Base-by-base conservation (phyloP, 2,113 vertebrate species). In the Pyrgilauda ruficollis region DNA sequence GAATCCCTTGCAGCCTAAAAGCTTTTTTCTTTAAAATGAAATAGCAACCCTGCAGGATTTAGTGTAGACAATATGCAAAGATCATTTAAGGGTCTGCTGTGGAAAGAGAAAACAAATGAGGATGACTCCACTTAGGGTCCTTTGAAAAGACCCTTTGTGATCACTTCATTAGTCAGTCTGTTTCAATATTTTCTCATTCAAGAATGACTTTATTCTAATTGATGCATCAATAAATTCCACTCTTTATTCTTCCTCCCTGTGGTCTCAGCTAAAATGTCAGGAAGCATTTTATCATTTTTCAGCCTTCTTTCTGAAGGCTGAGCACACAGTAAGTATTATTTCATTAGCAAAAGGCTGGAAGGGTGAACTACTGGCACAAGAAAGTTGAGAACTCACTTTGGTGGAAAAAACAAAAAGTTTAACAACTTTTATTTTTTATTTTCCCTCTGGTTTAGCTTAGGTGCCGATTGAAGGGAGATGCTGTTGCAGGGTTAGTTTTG, bases 1-100 rank as follows among this genome's bases (percentile, higher is more conserved):
- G 91, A 96, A 96, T 96, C 86, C 88, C 88, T 89, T 84, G 73
- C 87, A 94, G 90, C 92, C 92, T 93, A 96, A 97, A 96, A 96
- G 95, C 94, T 92, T 97, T 97, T 89, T 97, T 89, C 91, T 87
- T 90, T 87, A 92, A 89, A 93, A 95, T 92, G 75, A 88, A 94
- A 68, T 67, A 92, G 75, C 93, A 96, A 62, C 76, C 91, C 87
- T 89, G 85, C 83, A 92, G 89, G 86, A 97, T 95, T 97, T 94
- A 93, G 67, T 86, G 73, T 93, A 95, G 92, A 93, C 85, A 89
- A 80, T 83, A 84, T 80, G 78, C 88, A 93, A 89, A 93, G 94
- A 95, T 90, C 81, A 79, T 87, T 94, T 94, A 93, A 73, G 63
- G 91, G 55, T 33, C 84, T 96, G 87, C 63, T 92, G 55, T 35